Percentiles rank a stretch among this genome's conserved stretches.
Evolutionary conservation across 2,113 vertebrate species (phyloP).

Genomic region (Lophochroa leadbeateri): DNA sequence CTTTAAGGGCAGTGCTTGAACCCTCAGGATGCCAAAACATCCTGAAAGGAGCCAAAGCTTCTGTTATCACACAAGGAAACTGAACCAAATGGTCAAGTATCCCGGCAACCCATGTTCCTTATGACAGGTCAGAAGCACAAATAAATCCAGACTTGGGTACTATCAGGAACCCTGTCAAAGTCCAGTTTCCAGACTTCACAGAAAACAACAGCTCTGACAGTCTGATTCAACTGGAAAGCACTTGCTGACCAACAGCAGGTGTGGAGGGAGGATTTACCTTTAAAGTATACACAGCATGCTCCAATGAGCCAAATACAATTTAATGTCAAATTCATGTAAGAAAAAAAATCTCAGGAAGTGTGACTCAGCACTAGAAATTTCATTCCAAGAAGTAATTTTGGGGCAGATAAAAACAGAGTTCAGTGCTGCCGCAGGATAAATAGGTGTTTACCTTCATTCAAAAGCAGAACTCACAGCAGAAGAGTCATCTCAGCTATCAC

Average conservation of each 20-base stretch:
- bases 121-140: background rate
- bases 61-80: background rate
- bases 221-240: background rate
- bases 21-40: background rate
- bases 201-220: background rate
- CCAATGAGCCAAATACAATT: background rate
- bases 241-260: background rate
- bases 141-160: background rate
- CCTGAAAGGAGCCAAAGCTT: background rate
- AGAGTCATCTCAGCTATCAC: background rate
- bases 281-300: background rate
- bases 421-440: background rate
- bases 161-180: too few relatives aligned
- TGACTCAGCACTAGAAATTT: background rate
- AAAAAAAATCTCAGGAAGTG: background rate
- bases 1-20: background rate
- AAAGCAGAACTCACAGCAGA: background rate
- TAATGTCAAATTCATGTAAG: background rate
- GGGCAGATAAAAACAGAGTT: background rate
- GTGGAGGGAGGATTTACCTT: too few relatives aligned
- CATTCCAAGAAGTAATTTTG: background rate
- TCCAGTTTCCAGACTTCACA: background rate
- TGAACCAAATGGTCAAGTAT: accelerated
- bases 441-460: background rate
- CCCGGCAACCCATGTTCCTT: accelerated